Conservation (phyloP, 2,797 vertebrate species). For the Xyrichtys novacula region DNA sequence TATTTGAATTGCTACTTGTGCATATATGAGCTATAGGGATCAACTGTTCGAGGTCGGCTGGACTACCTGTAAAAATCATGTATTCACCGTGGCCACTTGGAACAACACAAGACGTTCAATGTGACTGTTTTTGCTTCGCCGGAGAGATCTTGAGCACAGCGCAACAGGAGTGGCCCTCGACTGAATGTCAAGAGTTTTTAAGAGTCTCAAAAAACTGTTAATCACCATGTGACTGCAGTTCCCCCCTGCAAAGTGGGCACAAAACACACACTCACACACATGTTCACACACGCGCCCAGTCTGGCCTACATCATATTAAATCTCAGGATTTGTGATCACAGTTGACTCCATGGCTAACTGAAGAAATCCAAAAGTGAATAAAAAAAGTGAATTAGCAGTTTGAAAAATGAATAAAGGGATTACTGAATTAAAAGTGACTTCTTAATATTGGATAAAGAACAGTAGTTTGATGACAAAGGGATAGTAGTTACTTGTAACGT, state of each 20-base stretch:
- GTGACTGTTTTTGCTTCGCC: constrained; percentile 4
- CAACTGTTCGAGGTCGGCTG: background rate
- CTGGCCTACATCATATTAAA: too few relatives aligned
- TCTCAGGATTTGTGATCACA: too few relatives aligned
- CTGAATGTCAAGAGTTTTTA: constrained; percentile 58
- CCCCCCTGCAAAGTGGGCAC: constrained; percentile 8
- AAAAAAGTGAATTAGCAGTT: too few relatives aligned
- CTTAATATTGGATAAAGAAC: too few relatives aligned
- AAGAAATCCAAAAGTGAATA: too few relatives aligned
- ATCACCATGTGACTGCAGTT: constrained; percentile 39
- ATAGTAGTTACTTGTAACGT: too few relatives aligned
- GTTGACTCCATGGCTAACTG: too few relatives aligned
- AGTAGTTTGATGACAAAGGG: too few relatives aligned
- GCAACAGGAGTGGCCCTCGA: constrained; percentile 30
- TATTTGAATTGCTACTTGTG: background rate
- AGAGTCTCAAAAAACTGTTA: constrained; percentile 28
- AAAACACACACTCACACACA: background rate
- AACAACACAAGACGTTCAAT: constrained; percentile 1
- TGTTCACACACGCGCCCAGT: background rate
- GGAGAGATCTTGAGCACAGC: constrained; percentile 23
- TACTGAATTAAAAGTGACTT: too few relatives aligned
- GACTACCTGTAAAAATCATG: background rate
- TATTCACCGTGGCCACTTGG: background rate
- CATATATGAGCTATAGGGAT: too few relatives aligned
- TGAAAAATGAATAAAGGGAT: too few relatives aligned